These are phyloP conservation scores for Ladona fulva DNA, from an alignment of 1,140 invertebrate genomes.

Conservation along the genomic window DNA sequence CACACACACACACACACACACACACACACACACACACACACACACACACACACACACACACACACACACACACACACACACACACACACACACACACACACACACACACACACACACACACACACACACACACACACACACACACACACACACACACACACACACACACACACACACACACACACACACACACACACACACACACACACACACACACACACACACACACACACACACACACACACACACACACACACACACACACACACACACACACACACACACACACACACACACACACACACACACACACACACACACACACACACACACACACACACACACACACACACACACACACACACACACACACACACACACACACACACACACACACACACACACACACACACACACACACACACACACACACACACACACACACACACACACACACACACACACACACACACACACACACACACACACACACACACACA, in stretches of 20 bases:
- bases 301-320: background rate
- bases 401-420: background rate
- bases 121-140: background rate
- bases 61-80: background rate
- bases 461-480: background rate
- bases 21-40: background rate
- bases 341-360: background rate
- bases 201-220: background rate
- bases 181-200: background rate
- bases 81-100: background rate
- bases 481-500: background rate
- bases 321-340: background rate
- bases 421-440: background rate
- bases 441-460: background rate
- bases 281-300: background rate
- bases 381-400: background rate
- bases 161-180: background rate
- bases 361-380: background rate
- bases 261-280: background rate
- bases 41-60: background rate
- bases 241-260: background rate
- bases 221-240: background rate
- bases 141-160: background rate
- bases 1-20: background rate
- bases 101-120: background rate